Conservation (phyloP, 1,140 invertebrate genomes). For the Lutraria rhynchaena region DNA sequence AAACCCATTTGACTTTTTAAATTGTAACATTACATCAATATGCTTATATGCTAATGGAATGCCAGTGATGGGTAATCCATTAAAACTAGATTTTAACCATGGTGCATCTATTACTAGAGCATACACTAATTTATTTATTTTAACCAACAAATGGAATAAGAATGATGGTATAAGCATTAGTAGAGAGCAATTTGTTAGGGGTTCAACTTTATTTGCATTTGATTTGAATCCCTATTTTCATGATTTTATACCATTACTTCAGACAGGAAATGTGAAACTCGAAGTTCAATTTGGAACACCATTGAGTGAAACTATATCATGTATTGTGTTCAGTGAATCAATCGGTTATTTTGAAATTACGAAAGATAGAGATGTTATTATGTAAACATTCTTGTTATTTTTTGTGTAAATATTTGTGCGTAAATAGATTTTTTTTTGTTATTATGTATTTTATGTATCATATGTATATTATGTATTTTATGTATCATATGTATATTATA, state of each 20-base stretch:
- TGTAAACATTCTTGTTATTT: not conserved
- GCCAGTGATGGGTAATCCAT: slow-evolving; percentile 36
- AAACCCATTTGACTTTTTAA: slow-evolving; percentile 54
- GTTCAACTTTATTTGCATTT: slow-evolving; percentile 49
- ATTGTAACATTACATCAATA: slow-evolving; percentile 43
- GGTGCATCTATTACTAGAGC: slow-evolving; percentile 22
- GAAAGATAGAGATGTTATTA: slow-evolving; percentile 4
- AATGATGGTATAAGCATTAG: slow-evolving; percentile 37
- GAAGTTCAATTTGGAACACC: slow-evolving; percentile 33
- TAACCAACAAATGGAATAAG: slow-evolving; percentile 42
- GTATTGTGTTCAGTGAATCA: slow-evolving; percentile 31
- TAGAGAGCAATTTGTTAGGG: slow-evolving; percentile 25
- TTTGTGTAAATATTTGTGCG: not conserved
- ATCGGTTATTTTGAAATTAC: slow-evolving; percentile 30
- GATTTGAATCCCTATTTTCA: slow-evolving; percentile 53
- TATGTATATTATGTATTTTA: not conserved
- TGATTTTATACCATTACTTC: slow-evolving; percentile 21
- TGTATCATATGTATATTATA: not conserved
- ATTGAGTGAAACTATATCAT: slow-evolving; percentile 30
- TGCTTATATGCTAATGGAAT: slow-evolving; percentile 38
- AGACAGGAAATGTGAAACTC: slow-evolving; percentile 37
- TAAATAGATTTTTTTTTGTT: not conserved
- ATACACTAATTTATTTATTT: slow-evolving; percentile 22
- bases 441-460: no score
- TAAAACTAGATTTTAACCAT: slow-evolving; percentile 45